Base-by-base conservation (phyloP, 2,797 vertebrate species). In the Acanthiza pusilla region DNA sequence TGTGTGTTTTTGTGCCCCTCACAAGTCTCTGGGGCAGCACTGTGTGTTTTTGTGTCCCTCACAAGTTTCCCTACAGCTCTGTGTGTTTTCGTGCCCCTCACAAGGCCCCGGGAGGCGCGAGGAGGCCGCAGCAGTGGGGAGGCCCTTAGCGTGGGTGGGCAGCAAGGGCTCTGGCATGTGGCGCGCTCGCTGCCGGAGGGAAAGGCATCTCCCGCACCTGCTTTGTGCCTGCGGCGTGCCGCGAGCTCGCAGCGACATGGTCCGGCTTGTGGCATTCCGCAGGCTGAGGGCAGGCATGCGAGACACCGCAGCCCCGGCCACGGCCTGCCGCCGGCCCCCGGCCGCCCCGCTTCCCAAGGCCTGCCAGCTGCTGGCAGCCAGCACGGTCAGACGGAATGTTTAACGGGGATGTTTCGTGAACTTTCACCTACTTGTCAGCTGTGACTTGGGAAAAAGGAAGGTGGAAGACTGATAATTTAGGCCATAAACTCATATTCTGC, bases 201-300 rank as follows among this genome's bases (percentile, higher is more conserved):
- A 67, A 50, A 54, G 95, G 70, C 67, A 74, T 86, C 57, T 86
- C 91, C 36, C 2, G 16, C 96, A 96, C 90, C 97, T 97, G 97
- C 92, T 94, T 42, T 16, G 15, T 23, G 54, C 54, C 77, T 9
- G 9, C 8, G 6, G 81, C 89, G 85, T 85, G 81, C 84, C 77
- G 5, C 45, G 8, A 88, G 80, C 82, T 18, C 83, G 78, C 78
- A 38, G 54, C 75, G 81, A 85, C 88, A 91, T n/a, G 78, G 92
- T 38, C 70, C 7, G 29, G 88, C 94, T 96, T 97, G 87, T 1
- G 67, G 95, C 96, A 94, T 96, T 94, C 97, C 94, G 9, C 48
- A 53, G 87, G 34, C 48, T 4, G 5, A 50, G 61, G 89, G 67
- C 60, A 38, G 93, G 60, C 89, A 81, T 65, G 85, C 13, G 11